Conservation (phyloP, 1,140 invertebrate genomes). For the Tetragnatha versicolor region DNA sequence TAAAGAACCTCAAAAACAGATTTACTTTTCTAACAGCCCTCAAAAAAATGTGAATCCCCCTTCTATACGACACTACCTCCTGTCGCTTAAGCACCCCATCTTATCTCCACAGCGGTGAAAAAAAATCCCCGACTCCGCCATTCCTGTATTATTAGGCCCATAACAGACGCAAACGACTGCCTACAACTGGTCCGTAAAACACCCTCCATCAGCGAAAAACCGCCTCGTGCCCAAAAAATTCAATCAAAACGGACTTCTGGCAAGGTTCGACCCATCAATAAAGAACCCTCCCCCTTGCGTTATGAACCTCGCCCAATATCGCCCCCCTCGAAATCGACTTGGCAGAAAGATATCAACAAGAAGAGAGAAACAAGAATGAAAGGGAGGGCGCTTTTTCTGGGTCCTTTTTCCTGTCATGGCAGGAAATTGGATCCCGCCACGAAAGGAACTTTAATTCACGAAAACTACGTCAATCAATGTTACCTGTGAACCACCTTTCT, state of each 20-base stretch:
- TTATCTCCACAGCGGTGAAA: not conserved
- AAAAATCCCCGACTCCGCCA: not conserved
- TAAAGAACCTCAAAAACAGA: too few species aligned
- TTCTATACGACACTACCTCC: too few species aligned
- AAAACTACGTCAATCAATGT: constrained; percentile 42
- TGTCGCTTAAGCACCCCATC: too few species aligned
- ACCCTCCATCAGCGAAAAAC: constrained; percentile 11
- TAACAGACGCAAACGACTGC: not conserved
- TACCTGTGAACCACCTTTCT: constrained; percentile 10
- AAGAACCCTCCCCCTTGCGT: too few species aligned
- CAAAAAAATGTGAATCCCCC: too few species aligned
- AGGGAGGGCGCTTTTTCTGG: constrained; percentile 31
- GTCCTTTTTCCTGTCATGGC: constrained; percentile 31
- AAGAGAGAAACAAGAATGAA: not conserved
- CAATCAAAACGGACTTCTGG: constrained; percentile 15
- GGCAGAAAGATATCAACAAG: constrained; percentile 12
- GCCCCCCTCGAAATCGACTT: not conserved
- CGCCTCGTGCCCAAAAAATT: not conserved
- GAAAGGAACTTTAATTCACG: constrained; percentile 29
- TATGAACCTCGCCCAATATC: too few species aligned
- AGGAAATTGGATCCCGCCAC: constrained; percentile 36
- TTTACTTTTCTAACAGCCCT: too few species aligned
- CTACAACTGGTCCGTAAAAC: not conserved
- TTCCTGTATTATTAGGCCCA: not conserved
- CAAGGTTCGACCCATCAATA: too few species aligned